Percentiles rank a stretch among this genome's conserved stretches.
Evolutionary conservation across 2,888 invertebrate species (phyloP).

Genomic region (Papilio demoleus): DNA sequence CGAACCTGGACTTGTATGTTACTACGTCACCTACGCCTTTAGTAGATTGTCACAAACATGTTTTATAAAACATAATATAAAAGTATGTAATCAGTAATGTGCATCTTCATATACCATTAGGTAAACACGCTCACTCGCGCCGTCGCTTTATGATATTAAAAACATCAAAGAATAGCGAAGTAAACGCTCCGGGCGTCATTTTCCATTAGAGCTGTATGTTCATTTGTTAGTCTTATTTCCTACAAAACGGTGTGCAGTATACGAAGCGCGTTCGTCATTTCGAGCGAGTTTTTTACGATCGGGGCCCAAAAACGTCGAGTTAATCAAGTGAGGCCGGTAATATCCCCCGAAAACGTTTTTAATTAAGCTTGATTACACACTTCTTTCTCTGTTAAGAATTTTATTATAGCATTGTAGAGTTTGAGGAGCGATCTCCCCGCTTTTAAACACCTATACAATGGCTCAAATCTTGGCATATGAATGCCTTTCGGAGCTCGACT

Average conservation of each 20-base stretch:
- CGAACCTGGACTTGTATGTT: no score
- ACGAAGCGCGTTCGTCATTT: constrained; percentile 56
- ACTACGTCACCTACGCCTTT: no score
- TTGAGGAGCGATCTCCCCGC: constrained; percentile 42
- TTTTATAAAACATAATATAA: not conserved
- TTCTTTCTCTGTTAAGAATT: constrained; percentile 60
- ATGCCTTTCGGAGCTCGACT: constrained; percentile 43
- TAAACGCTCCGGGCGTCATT: constrained; percentile 20
- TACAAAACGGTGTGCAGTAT: constrained; percentile 29
- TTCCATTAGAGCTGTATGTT: constrained; percentile 23
- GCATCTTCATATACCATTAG: constrained; percentile 1
- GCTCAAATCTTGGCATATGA: constrained; percentile 47
- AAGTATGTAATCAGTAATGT: not conserved
- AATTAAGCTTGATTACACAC: constrained; percentile 72
- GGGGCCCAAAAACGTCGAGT: constrained; percentile 59
- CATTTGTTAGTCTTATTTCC: constrained; percentile 24
- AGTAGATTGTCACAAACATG: no score
- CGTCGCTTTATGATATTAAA: constrained; percentile 18
- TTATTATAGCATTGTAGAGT: constrained; percentile 48
- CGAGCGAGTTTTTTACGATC: constrained; percentile 62
- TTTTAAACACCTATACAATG: constrained; percentile 41
- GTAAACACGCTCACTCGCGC: not conserved
- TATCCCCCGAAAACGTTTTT: constrained; percentile 65
- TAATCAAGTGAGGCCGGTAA: constrained; percentile 65
- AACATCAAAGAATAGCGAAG: constrained; percentile 12